Evolutionary conservation across 2,113 vertebrate species (phyloP), one percentile per base, ranked within the genome.

Genomic region (Myrmecobius fasciatus): DNA sequence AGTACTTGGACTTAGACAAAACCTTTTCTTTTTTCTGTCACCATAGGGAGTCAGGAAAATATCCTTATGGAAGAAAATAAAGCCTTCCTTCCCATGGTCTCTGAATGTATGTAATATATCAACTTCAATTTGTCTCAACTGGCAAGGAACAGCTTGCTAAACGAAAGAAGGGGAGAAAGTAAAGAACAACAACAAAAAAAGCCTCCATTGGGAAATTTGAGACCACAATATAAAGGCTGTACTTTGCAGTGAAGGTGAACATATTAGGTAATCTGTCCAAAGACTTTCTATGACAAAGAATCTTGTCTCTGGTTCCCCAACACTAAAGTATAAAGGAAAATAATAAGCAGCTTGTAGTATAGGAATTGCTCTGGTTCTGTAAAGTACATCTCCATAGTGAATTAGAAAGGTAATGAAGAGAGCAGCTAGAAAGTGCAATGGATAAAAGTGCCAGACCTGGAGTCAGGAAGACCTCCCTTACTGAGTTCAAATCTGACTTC

Each of bases 181-280:
- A 91, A 52, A 95, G 22, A 36, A 25, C 11, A 31, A 92, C 36
- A 49, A n/a, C 36, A 91, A 3, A 48, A 67, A n/a, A 75, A n/a
- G 31, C 14, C 20, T 54, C 24, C 47, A 0, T 10, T 22, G 49
- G 24, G 48, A 26, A 89, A n/a, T 92, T 54, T 91, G 49, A 94
- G 60, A 89, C 67, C 17, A 43, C 43, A 43, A 83, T 22, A 43
- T 22, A 43, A 43, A 83, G n/a, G 14, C 20, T 5, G 67, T 43
- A 93, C 49, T 89, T 94, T 22, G 20, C 51, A 93, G n/a, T 24
- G 47, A 49, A 91, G 90, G 47, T 54, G 25, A 25, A 56, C 53
- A 93, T 43, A 47, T 96, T 92, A 93, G 91, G 49, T 53, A 89
- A 93, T 48, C 36, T 54, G 14, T 92, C 11, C 12, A 94, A 46